Evolutionary conservation across 2,113 vertebrate species (phyloP).

Genomic region (Odontophorus gujanensis): DNA sequence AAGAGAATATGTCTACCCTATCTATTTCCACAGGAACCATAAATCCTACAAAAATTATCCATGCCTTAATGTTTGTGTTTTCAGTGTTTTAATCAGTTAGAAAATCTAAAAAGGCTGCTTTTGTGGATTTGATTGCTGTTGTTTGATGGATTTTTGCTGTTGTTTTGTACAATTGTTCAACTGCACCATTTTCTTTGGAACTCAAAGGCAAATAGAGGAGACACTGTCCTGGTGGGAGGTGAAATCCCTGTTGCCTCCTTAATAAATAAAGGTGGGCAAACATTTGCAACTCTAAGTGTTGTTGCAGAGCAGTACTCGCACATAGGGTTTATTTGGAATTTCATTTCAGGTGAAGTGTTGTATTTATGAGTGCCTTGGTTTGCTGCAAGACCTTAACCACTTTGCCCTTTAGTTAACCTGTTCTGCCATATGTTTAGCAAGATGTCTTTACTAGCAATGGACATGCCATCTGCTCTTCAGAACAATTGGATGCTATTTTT

Average conservation of each 20-base stretch:
- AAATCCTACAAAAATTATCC: neutral
- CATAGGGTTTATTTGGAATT: neutral
- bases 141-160: neutral
- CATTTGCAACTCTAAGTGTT: neutral
- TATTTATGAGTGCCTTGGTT: constrained; percentile 53
- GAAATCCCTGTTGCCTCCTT: neutral
- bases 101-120: neutral
- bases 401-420: constrained; percentile 77
- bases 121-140: neutral
- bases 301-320: neutral
- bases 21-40: neutral
- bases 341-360: constrained; percentile 30
- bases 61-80: neutral
- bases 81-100: neutral
- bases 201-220: neutral
- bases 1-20: neutral
- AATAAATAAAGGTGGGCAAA: neutral
- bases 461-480: constrained; percentile 75
- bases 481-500: constrained; percentile 74
- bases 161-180: neutral
- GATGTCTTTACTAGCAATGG: constrained; percentile 77
- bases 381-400: constrained; percentile 60
- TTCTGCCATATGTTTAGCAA: constrained; percentile 75
- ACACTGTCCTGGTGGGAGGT: neutral
- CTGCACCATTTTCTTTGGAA: neutral